Base-by-base conservation (phyloP, 35 echinoderm and acorn worm genomes). In the Hemicentrotus pulcherrimus region DNA sequence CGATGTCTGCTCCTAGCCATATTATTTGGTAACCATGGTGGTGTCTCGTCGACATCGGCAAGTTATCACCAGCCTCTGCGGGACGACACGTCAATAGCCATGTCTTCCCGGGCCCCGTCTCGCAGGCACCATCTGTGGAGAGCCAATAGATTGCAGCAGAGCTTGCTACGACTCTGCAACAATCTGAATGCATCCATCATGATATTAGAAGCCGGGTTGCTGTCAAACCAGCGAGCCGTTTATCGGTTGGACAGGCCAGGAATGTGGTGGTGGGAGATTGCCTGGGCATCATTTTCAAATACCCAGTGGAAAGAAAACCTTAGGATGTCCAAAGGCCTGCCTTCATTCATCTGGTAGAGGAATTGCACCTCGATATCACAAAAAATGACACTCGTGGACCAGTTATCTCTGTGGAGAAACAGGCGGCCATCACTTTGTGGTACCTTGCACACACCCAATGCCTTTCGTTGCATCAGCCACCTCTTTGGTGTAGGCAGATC, bases 391-490 rank as follows among this genome's bases (percentile, higher is more conserved):
- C 4, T 2, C 86, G 86, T 65, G 86, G 96, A 87, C 32, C 30
- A 59, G 86, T 90, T 18, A 94, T 96, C n/a, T 47, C 60, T n/a
- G 88, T 88, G 3, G 94, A 96, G 33, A 52, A 95, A 30, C 48
- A 94, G 31, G 86, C 95, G 32, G 96, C 96, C 10, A 95, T 96
- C n/a, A 95, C 89, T 9, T 58, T 96, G 32, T 96, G 96, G 96
- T 32, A 94, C 19, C 94, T 96, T 19, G 47, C 96, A 95, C 96
- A 70, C 61, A 52, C 88, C 50, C 32, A 95, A 91, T 55, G 94
- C 94, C 4, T 95, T 91, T 32, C 13, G 94, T 5, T 92, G 88
- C 31, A 46, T 96, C 15, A 61, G 92, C 11, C 92, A 96, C 15
- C 91, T 95, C 9, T 96, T 96, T 96, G 94, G 96, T 46, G 88